phyloP scores from a whole-genome alignment of 2,888 invertebrate genomes.

The Cryptophagus acutangulus region DNA sequence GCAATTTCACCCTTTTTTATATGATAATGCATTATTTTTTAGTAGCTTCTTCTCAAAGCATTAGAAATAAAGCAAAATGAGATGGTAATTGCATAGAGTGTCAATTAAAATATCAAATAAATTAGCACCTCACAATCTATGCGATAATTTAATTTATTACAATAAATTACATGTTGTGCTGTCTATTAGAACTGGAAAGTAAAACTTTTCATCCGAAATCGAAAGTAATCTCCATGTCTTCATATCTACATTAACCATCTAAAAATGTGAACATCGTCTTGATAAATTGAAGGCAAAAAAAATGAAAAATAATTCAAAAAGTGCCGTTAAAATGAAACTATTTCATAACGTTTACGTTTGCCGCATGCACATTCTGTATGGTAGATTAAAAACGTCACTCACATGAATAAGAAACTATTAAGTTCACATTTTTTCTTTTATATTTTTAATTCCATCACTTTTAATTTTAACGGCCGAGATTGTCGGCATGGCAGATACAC shows the following conservation, averaged over 20 bases:
- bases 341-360: slow-evolving; percentile 4
- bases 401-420: slow-evolving; percentile 17
- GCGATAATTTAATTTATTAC: neutral
- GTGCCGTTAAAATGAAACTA: slow-evolving; percentile 8
- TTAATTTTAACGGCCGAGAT: slow-evolving; percentile 5
- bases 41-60: too few species aligned
- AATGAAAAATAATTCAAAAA: too few species aligned
- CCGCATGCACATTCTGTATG: slow-evolving; percentile 3
- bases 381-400: slow-evolving; percentile 21
- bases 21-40: too few species aligned
- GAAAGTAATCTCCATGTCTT: slow-evolving; percentile 6
- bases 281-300: too few species aligned
- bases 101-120: too few species aligned
- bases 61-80: too few species aligned
- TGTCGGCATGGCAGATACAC: slow-evolving; percentile 5
- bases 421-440: slow-evolving; percentile 11
- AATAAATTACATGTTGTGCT: too few species aligned
- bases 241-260: neutral
- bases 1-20: neutral
- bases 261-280: slow-evolving; percentile 5
- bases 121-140: too few species aligned
- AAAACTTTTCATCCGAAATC: slow-evolving; percentile 5
- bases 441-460: slow-evolving; percentile 11
- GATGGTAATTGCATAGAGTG: too few species aligned
- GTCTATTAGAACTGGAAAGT: slow-evolving; percentile 6